phyloP scores from a whole-genome alignment of 2,888 invertebrate genomes.

The Siphlonurus alternatus region DNA sequence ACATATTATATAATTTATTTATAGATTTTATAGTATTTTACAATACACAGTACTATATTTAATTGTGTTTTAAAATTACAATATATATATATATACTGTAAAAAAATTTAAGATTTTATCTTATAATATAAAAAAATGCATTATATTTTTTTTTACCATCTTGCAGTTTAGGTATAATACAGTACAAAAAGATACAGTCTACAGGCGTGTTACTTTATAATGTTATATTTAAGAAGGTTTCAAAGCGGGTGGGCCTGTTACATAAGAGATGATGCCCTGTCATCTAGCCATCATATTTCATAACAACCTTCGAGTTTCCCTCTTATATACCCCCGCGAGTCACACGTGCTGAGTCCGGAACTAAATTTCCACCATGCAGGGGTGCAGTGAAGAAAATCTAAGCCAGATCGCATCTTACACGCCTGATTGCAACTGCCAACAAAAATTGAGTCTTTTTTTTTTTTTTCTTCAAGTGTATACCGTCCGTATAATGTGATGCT shows the following conservation, averaged over 20 bases:
- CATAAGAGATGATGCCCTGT: neutral
- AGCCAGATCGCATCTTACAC: too few species aligned
- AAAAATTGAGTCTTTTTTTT: neutral
- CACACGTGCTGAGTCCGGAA: neutral
- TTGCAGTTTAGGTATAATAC: too few species aligned
- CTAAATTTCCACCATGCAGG: neutral
- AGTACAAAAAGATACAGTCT: neutral
- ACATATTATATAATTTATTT: too few species aligned
- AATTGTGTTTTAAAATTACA: too few species aligned
- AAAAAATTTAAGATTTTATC: too few species aligned
- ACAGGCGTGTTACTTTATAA: neutral
- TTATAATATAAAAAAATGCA: too few species aligned
- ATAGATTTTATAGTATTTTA: too few species aligned
- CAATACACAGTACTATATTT: too few species aligned
- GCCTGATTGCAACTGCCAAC: neutral
- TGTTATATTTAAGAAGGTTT: neutral
- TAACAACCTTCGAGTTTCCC: neutral
- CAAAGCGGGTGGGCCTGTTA: neutral
- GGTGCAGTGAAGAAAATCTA: neutral
- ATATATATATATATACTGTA: too few species aligned
- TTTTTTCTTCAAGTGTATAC: neutral
- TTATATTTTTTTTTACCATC: too few species aligned
- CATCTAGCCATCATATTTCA: neutral
- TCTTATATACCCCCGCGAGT: too few species aligned
- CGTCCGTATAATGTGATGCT: too few species aligned